phyloP scores from a whole-genome alignment of 2,113 vertebrate species.

The Alexandromys fortis region DNA sequence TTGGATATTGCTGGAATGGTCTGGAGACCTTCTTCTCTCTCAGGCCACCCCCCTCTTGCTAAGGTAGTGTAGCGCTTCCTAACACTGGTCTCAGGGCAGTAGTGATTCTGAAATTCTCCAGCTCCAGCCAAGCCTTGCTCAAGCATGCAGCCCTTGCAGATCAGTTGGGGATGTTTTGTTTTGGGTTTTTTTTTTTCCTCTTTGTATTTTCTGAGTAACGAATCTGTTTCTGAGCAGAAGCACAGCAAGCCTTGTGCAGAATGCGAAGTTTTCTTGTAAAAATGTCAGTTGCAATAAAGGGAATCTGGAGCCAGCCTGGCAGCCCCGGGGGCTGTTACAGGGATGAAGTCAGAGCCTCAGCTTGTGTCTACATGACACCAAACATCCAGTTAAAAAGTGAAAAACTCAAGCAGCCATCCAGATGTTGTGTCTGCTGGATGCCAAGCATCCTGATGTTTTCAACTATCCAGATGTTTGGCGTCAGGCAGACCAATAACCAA shows the following conservation, averaged over 20 bases:
- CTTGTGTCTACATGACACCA: constrained; percentile 82
- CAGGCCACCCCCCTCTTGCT: background rate
- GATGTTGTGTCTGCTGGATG: constrained; percentile 76
- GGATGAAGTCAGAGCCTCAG: constrained; percentile 76
- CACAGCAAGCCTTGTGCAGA: constrained; percentile 73
- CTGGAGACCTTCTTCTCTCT: background rate
- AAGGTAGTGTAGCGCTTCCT: background rate
- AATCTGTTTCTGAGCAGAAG: constrained; percentile 74
- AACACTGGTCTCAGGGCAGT: constrained; percentile 23
- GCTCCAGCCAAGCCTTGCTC: constrained; percentile 38
- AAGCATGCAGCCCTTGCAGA: background rate
- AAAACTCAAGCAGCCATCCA: constrained; percentile 77
- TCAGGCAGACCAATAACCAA: constrained; percentile 39
- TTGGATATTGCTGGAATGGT: background rate
- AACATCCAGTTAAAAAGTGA: constrained; percentile 81
- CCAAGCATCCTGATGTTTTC: constrained; percentile 75
- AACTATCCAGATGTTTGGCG: constrained; percentile 74
- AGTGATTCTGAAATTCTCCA: constrained; percentile 68
- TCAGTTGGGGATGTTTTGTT: background rate
- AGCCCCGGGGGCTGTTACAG: constrained; percentile 73
- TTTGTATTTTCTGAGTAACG: background rate
- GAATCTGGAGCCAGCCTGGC: constrained; percentile 78
- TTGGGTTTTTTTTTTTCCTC: background rate
- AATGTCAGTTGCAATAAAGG: constrained; percentile 80
- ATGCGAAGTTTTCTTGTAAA: constrained; percentile 80